Base-by-base conservation (phyloP, 2,888 invertebrate species). In the Eugnorisma glareosa region DNA sequence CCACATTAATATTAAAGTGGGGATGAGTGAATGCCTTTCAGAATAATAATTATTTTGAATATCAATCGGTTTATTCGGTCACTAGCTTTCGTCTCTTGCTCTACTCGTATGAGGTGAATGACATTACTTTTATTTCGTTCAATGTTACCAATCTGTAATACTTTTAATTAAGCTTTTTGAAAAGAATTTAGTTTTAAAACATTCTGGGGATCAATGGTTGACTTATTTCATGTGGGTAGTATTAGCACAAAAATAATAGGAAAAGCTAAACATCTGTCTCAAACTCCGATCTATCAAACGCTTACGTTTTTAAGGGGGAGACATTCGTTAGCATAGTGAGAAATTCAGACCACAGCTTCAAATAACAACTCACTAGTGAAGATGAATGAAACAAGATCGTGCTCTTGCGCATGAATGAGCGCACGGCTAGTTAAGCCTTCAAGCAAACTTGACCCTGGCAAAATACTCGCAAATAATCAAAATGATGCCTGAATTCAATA, bases 21-120 rank as follows among this genome's bases (percentile, higher is more conserved):
- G 74, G 79, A 78, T 79, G 69, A 77, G 76, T 72, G 73, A 80
- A 72, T 66, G 74, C 61, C 67, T 77, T 80, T 72, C 48, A 78
- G 79, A 86, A 87, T 85, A 81, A 67, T 69, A 81, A 85, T 81
- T 79, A 74, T 70, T 82, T 81, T 76, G 77, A 86, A 83, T 81
- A 79, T 81, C 83, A 77, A 83, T 83, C 72, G 43, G 75, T 81
- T 83, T 75, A 78, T 78, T 79, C 76, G 75, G 78, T 82, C 75
- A 84, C 79, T 79, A 79, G 75, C 71, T 75, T 73, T 79, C 59
- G 74, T 79, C 73, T 66, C 61, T 69, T 68, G 67, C 51, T 73
- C 21, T 71, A 28, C 67, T 75, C 64, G 61, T 64, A 66, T 37
- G 40, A 81, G 75, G 75, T 86, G 71, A 86, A 86, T 74, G 81